These are phyloP conservation scores for Panopea generosa DNA, from an alignment of 2,888 invertebrate genomes.

Conservation along the genomic window DNA sequence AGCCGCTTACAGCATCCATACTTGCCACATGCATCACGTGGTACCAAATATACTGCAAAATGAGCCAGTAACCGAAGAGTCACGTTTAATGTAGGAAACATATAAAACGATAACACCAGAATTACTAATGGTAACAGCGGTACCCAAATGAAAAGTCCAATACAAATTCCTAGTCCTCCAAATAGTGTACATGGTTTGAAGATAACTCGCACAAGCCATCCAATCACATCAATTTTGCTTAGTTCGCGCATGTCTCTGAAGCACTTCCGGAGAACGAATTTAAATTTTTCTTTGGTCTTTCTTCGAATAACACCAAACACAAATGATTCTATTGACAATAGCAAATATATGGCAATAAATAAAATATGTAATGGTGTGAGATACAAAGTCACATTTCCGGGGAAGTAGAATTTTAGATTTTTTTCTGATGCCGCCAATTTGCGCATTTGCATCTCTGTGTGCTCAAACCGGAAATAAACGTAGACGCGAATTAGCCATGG, in stretches of 20 bases:
- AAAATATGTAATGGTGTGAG: slow-evolving; percentile 78
- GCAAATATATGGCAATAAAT: slow-evolving; percentile 76
- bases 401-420: slow-evolving; percentile 61
- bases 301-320: slow-evolving; percentile 67
- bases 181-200: slow-evolving; percentile 78
- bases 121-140: slow-evolving; percentile 70
- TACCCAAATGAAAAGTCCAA: slow-evolving; percentile 74
- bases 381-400: slow-evolving; percentile 74
- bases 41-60: slow-evolving; percentile 69
- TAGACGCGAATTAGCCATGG: slow-evolving; percentile 76
- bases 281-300: slow-evolving; percentile 65
- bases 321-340: slow-evolving; percentile 72
- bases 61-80: slow-evolving; percentile 74
- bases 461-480: slow-evolving; percentile 75
- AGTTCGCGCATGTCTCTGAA: slow-evolving; percentile 75
- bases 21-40: slow-evolving; percentile 35
- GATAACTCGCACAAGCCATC: slow-evolving; percentile 69
- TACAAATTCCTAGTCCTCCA: slow-evolving; percentile 76
- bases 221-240: slow-evolving; percentile 48
- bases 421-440: slow-evolving; percentile 53
- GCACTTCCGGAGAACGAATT: slow-evolving; percentile 68
- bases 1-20: slow-evolving; percentile 11
- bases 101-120: slow-evolving; percentile 74
- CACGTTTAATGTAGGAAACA: slow-evolving; percentile 79
- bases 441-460: slow-evolving; percentile 65